Evolutionary conservation across 2,797 vertebrate genomes (phyloP).

Genomic region (Cheirogaleus major): DNA sequence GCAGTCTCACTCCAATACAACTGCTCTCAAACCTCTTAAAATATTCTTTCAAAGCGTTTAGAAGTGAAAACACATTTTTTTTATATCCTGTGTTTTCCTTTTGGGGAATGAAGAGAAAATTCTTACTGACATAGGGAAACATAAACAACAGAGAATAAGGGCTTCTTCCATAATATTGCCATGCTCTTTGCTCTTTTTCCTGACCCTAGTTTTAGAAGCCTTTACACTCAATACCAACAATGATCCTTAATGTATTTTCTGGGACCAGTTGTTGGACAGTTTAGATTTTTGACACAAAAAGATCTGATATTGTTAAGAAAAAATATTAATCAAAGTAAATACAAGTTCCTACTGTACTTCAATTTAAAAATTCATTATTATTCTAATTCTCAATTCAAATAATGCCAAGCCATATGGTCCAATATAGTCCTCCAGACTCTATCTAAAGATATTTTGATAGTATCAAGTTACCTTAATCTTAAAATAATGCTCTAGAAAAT

Average conservation of each 20-base stretch:
- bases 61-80: background rate
- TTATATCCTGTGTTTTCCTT: background rate
- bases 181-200: background rate
- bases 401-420: background rate
- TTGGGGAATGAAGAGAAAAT: background rate
- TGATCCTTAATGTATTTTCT: background rate
- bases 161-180: background rate
- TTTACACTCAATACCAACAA: background rate
- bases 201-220: background rate
- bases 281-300: background rate
- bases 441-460: background rate
- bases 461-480: background rate
- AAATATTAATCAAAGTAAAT: background rate
- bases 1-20: background rate
- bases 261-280: background rate
- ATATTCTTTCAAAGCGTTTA: background rate
- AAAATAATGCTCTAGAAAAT: background rate
- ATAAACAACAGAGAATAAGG: background rate
- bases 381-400: too few relatives aligned
- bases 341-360: background rate
- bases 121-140: background rate
- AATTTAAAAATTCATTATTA: background rate
- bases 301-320: background rate
- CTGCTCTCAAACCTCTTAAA: background rate
- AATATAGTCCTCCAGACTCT: background rate